These are phyloP conservation scores for Odocoileus hemionus DNA, from an alignment of 2,113 vertebrate species.

Conservation along the genomic window DNA sequence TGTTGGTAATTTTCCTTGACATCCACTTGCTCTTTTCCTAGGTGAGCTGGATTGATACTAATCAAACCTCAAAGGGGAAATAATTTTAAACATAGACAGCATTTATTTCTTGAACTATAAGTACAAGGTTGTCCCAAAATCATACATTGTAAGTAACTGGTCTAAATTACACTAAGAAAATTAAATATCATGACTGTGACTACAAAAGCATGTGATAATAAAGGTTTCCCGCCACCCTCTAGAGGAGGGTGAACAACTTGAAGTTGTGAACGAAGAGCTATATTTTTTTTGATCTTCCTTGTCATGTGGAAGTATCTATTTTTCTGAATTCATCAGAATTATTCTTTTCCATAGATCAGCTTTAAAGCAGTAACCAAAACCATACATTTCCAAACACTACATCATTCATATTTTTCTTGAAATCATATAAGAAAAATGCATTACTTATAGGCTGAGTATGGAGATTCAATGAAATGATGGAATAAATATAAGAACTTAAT, in stretches of 20 bases:
- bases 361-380: background rate
- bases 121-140: background rate
- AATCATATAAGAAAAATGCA: background rate
- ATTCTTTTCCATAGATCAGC: background rate
- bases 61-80: background rate
- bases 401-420: background rate
- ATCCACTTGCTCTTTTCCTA: background rate
- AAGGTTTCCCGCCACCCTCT: background rate
- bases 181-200: background rate
- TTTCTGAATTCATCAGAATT: background rate
- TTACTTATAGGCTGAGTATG: background rate
- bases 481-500: background rate
- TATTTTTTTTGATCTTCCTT: background rate
- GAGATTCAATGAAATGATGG: background rate
- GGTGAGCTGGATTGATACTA: background rate
- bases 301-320: background rate
- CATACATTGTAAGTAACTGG: background rate
- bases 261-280: background rate
- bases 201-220: background rate
- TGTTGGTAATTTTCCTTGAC: background rate
- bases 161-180: background rate
- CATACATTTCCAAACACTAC: background rate
- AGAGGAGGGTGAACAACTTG: background rate
- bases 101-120: constrained; percentile 7
- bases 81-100: background rate